A percentile compares a stretch with the other conserved stretches of the same genome.
Evolutionary conservation across 2,113 vertebrate genomes (phyloP).

Genomic region (Neogale vison): DNA sequence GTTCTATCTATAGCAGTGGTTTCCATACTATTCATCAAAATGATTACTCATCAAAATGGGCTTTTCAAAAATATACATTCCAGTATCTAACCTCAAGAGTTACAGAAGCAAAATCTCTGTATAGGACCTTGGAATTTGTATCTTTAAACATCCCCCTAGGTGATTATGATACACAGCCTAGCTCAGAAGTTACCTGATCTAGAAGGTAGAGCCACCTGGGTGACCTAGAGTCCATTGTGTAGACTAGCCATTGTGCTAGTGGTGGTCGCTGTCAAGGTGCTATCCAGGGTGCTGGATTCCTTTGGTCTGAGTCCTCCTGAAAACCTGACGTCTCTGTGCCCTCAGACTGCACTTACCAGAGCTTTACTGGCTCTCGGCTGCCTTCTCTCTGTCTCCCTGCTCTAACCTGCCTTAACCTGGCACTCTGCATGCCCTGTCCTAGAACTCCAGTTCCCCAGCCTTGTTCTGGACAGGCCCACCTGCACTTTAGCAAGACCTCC

Average conservation of each 20-base stretch:
- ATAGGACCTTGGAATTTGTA: neutral
- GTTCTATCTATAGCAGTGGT: neutral
- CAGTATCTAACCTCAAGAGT: neutral
- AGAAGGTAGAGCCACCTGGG: neutral
- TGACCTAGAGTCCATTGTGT: neutral
- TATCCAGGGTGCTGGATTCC: neutral
- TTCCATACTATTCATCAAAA: conserved; percentile 12
- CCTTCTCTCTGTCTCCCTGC: neutral
- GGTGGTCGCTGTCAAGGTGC: neutral
- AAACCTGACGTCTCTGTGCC: neutral
- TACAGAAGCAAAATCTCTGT: neutral
- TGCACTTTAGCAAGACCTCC: neutral
- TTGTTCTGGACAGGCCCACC: neutral
- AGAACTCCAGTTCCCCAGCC: neutral
- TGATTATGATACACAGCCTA: neutral
- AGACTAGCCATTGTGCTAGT: neutral
- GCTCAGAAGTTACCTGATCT: neutral
- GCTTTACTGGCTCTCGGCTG: neutral
- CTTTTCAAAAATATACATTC: conserved; percentile 23
- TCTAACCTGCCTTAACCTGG: neutral
- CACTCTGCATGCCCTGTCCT: neutral
- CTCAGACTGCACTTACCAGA: neutral
- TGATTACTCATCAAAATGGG: neutral
- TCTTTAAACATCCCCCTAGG: neutral
- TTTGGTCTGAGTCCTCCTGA: neutral